Percentiles rank a stretch among this genome's conserved stretches.
Conservation (phyloP, 1,140 invertebrate species). For the Aphidius ervi region DNA sequence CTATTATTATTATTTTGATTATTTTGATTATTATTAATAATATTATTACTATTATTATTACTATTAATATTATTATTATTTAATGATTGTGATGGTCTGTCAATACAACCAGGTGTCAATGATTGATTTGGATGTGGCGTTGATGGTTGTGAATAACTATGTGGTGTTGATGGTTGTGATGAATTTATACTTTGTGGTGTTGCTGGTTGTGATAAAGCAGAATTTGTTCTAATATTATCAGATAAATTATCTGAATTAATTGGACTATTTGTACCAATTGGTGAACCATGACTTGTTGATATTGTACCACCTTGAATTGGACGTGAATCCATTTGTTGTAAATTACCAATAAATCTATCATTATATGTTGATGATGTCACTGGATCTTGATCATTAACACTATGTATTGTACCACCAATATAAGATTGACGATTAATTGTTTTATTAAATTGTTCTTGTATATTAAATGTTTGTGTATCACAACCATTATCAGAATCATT, state of each 20-base stretch:
- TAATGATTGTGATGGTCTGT: conserved; percentile 28
- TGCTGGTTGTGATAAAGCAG: conserved; percentile 43
- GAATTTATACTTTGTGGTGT: conserved; percentile 47
- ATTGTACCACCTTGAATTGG: conserved; percentile 73
- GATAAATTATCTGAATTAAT: conserved; percentile 45
- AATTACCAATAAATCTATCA: conserved; percentile 53
- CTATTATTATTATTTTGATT: conserved; percentile 38
- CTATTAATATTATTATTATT: conserved; percentile 2
- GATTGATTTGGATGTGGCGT: conserved; percentile 41
- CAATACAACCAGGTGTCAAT: conserved; percentile 22
- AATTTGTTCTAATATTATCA: conserved; percentile 28
- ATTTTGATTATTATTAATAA: conserved; percentile 33
- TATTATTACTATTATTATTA: conserved; percentile 3
- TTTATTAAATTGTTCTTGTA: conserved; percentile 43
- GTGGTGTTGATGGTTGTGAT: conserved; percentile 46
- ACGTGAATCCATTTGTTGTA: conserved; percentile 52
- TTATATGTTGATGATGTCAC: conserved; percentile 68
- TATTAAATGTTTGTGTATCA: conserved; percentile 36
- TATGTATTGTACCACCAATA: conserved; percentile 33
- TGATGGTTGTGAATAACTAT: conserved; percentile 47
- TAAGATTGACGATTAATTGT: conserved; percentile 36
- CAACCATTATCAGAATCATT: conserved; percentile 41
- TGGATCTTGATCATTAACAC: conserved; percentile 54
- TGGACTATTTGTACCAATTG: conserved; percentile 54
- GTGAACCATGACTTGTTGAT: conserved; percentile 70